Percentiles rank a stretch among this genome's conserved stretches.
Evolutionary conservation across 92 coral and sea anemone genomes (phyloP).

Genomic region (Phenganax marumi): DNA sequence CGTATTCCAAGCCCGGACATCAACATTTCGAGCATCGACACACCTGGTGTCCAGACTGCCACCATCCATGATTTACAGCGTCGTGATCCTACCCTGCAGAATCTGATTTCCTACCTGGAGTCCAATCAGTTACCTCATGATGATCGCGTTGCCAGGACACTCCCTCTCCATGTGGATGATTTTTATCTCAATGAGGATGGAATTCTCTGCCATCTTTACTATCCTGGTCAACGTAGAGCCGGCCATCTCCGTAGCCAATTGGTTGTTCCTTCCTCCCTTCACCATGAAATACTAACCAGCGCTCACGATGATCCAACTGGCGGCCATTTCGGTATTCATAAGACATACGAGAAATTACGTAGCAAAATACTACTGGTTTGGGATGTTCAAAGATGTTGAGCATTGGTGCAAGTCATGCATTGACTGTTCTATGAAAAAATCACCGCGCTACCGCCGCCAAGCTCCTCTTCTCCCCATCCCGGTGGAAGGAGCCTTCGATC

Average conservation of each 20-base stretch:
- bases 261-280: constrained; percentile 2
- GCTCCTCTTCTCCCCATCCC: no score
- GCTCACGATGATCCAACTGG: no score
- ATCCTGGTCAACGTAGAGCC: neutral
- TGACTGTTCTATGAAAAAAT: no score
- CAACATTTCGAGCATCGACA: neutral
- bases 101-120: constrained; percentile 41
- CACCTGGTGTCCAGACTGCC: neutral
- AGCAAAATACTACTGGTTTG: constrained; percentile 52
- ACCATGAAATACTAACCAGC: constrained; percentile 36
- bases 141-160: constrained; percentile 28
- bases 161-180: constrained; percentile 40
- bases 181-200: constrained; percentile 22
- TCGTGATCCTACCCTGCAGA: constrained; percentile 27
- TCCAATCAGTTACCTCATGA: constrained; percentile 25
- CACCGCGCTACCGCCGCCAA: no score
- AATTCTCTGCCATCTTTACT: neutral
- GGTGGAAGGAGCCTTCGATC: neutral
- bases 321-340: no score
- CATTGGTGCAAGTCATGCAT: no score
- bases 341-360: constrained; percentile 52
- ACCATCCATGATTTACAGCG: constrained; percentile 35
- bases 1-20: neutral
- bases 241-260: neutral
- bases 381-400: constrained; percentile 50